Evolutionary conservation across 2,113 vertebrate genomes (phyloP).

Genomic region (Engystomops pustulosus): DNA sequence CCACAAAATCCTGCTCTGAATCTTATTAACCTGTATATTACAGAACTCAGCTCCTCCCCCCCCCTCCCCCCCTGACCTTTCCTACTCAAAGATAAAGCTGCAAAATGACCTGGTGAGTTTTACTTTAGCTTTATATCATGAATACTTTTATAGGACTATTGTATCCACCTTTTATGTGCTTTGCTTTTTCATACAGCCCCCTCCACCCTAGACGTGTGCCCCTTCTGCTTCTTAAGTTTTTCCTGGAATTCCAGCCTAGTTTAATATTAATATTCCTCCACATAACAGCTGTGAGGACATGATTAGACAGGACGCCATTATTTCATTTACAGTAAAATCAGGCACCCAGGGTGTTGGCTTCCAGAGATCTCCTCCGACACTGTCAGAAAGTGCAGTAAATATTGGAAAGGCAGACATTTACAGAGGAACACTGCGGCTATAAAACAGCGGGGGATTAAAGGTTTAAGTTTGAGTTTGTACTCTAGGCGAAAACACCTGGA

Average conservation of each 20-base stretch:
- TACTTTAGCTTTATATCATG: too few relatives aligned
- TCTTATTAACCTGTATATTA: too few relatives aligned
- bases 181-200: neutral
- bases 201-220: neutral
- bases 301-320: constrained; percentile 39
- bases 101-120: too few relatives aligned
- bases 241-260: neutral
- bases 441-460: constrained; percentile 46
- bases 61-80: too few relatives aligned
- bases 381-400: constrained; percentile 28
- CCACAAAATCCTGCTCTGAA: too few relatives aligned
- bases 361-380: neutral
- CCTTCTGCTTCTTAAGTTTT: neutral
- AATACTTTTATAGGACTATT: neutral
- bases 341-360: constrained; percentile 37
- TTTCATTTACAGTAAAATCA: constrained; percentile 38
- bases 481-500: constrained; percentile 49
- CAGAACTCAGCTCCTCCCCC: too few relatives aligned
- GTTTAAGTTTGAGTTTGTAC: constrained; percentile 42
- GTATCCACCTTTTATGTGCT: neutral
- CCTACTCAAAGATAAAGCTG: too few relatives aligned
- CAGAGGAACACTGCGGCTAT: constrained; percentile 30
- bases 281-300: constrained; percentile 8
- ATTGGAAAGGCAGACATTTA: constrained; percentile 37
- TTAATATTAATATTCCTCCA: neutral